These are phyloP conservation scores for Brachynemurus nebulosus DNA, from an alignment of 2,888 invertebrate species.

Conservation along the genomic window DNA sequence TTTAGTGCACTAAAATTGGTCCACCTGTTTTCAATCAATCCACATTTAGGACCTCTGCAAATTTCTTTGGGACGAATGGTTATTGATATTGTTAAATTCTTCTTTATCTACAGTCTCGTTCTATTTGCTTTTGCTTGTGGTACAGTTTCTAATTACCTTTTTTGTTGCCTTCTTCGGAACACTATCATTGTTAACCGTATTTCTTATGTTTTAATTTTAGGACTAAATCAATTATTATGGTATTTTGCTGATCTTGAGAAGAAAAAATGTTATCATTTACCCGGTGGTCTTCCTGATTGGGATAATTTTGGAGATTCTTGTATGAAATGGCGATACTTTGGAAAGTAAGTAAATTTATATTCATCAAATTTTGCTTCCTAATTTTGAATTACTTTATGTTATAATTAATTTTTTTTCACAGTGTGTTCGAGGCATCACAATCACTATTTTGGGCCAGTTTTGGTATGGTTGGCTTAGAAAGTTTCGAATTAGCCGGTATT, in stretches of 20 bases:
- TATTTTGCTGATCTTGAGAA: constrained; percentile 80
- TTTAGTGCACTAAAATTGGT: constrained; percentile 77
- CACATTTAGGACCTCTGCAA: constrained; percentile 82
- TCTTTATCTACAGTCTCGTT: constrained; percentile 76
- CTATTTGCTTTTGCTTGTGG: constrained; percentile 89
- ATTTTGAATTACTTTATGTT: not conserved
- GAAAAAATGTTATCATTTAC: constrained; percentile 59
- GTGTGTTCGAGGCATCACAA: constrained; percentile 88
- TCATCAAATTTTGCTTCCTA: not conserved
- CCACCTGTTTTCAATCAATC: constrained; percentile 86
- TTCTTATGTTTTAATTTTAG: constrained; percentile 25
- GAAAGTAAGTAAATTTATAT: constrained; percentile 41
- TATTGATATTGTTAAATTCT: constrained; percentile 84
- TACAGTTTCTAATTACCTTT: constrained; percentile 29
- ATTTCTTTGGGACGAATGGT: constrained; percentile 83
- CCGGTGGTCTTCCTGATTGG: constrained; percentile 62
- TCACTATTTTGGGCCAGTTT: constrained; percentile 95
- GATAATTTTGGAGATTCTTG: constrained; percentile 61
- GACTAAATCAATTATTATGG: constrained; percentile 84
- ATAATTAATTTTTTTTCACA: constrained; percentile 30
- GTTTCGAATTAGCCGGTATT: constrained; percentile 77
- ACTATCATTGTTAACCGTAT: no score
- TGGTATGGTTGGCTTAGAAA: constrained; percentile 78
- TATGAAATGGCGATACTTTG: constrained; percentile 74
- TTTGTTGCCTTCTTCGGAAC: no score